These are phyloP conservation scores for Lamellibrachia luymesi DNA, from an alignment of 1,140 invertebrate genomes.

Conservation along the genomic window DNA sequence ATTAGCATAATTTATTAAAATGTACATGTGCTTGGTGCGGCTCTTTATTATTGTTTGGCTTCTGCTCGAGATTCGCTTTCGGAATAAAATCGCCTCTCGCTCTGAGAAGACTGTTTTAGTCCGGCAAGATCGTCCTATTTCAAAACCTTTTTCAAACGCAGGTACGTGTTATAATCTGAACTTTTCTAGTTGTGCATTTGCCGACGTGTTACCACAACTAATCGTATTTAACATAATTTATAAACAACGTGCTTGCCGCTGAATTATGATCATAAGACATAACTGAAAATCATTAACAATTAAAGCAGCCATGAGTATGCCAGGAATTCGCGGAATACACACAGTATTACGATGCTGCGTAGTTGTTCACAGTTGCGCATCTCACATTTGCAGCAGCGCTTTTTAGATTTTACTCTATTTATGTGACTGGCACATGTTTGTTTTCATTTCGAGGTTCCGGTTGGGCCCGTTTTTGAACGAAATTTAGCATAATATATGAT, in stretches of 20 bases:
- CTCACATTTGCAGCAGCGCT: background rate
- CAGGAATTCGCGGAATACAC: background rate
- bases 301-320: background rate
- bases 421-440: background rate
- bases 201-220: background rate
- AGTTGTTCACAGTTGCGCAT: background rate
- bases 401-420: background rate
- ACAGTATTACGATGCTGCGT: background rate
- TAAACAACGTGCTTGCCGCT: slow-evolving; percentile 3
- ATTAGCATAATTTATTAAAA: slow-evolving; percentile 20
- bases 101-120: background rate
- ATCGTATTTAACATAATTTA: background rate
- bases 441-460: background rate
- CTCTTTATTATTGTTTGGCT: slow-evolving; percentile 17
- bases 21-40: slow-evolving; percentile 10
- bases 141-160: background rate
- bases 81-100: background rate
- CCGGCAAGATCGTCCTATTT: background rate
- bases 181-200: background rate
- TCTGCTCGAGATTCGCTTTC: background rate
- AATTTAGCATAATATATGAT: slow-evolving; percentile 6
- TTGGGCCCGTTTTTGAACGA: background rate
- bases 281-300: slow-evolving; percentile 1
- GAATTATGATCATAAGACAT: background rate
- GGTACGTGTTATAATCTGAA: background rate